Evolutionary conservation across 2,888 invertebrate genomes (phyloP).

Genomic region (Heliconius erato): DNA sequence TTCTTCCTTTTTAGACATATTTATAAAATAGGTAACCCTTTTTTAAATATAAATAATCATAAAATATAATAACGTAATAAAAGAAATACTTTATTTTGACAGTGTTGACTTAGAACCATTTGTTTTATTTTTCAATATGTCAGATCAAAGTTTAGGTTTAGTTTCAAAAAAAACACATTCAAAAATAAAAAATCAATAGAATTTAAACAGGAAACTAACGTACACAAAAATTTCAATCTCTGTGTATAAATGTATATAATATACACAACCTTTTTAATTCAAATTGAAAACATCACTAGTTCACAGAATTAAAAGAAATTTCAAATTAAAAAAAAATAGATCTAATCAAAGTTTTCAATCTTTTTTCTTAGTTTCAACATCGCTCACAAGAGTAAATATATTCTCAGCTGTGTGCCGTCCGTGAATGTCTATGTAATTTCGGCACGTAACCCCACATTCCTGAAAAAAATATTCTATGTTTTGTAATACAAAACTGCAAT

Average conservation of each 20-base stretch:
- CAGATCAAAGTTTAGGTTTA: background rate
- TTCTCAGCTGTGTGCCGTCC: slow-evolving; percentile 79
- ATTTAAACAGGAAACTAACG: background rate
- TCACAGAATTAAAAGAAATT: background rate
- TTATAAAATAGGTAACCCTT: background rate
- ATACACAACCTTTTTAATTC: background rate
- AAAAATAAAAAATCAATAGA: background rate
- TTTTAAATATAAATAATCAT: too few relatives aligned
- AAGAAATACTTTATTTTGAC: background rate
- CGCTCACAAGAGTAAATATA: slow-evolving; percentile 76
- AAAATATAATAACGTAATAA: too few relatives aligned
- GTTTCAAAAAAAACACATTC: background rate
- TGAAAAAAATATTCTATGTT: slow-evolving; percentile 53
- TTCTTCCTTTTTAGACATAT: slow-evolving; percentile 63
- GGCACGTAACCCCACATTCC: slow-evolving; percentile 83
- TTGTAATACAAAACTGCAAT: background rate
- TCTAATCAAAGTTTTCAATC: slow-evolving; percentile 53
- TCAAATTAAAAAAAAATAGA: background rate
- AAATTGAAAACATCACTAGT: background rate
- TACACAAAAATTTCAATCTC: too few relatives aligned
- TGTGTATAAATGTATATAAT: background rate
- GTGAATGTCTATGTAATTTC: slow-evolving; percentile 74
- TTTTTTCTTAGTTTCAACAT: slow-evolving; percentile 73
- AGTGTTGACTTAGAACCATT: too few relatives aligned
- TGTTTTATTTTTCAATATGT: background rate